Percentiles rank a stretch among this genome's conserved stretches.
These are phyloP conservation scores for Thyatira batis DNA, from an alignment of 2,888 invertebrate genomes.

Conservation along the genomic window DNA sequence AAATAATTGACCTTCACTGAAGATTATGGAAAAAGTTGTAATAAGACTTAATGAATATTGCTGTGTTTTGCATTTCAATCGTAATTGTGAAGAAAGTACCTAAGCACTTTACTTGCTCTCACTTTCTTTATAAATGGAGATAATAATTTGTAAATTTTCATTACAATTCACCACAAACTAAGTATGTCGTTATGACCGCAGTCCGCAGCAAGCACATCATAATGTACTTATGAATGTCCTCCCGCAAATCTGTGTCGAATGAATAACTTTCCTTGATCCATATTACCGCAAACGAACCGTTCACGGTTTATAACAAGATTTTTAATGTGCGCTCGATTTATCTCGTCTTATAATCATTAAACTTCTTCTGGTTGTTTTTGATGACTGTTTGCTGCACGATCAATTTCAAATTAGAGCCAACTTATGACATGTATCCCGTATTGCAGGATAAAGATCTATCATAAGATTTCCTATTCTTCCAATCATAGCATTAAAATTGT, in stretches of 20 bases:
- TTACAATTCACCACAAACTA: slow-evolving; percentile 16
- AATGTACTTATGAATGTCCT: slow-evolving; percentile 16
- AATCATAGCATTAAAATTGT: too few relatives aligned
- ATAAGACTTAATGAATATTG: not conserved
- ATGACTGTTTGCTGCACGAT: not conserved
- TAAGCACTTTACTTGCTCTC: too few relatives aligned
- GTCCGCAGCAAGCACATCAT: too few relatives aligned
- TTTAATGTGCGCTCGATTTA: not conserved
- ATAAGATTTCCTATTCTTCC: too few relatives aligned
- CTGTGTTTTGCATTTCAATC: not conserved
- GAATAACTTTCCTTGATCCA: slow-evolving; percentile 26
- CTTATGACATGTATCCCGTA: too few relatives aligned
- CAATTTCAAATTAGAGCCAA: not conserved
- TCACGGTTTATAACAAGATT: slow-evolving; percentile 14
- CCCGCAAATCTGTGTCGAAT: slow-evolving; percentile 18
- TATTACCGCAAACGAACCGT: slow-evolving; percentile 23
- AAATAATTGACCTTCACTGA: too few relatives aligned
- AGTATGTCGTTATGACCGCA: slow-evolving; percentile 22
- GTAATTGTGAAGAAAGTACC: not conserved
- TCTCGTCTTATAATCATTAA: not conserved
- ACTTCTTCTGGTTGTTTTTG: not conserved
- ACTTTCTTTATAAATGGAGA: not conserved
- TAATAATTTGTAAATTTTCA: not conserved
- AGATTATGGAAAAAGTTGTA: not conserved
- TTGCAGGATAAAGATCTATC: too few relatives aligned